Conservation (phyloP, 2,888 invertebrate species). For the Camponotus fellah region DNA sequence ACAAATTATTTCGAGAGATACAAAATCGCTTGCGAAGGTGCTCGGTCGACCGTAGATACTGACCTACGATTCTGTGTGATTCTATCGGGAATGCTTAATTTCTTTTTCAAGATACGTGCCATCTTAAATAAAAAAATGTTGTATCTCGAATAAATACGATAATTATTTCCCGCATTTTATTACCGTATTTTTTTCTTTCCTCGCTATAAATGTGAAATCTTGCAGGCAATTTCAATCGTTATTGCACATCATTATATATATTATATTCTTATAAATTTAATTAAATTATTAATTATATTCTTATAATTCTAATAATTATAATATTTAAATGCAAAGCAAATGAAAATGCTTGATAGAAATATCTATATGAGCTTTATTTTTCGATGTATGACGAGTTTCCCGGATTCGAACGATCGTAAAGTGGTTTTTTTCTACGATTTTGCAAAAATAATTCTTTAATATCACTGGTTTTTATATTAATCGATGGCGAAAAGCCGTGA, state of each 20-base stretch:
- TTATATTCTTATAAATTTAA: too few species aligned
- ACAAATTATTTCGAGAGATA: constrained; percentile 28
- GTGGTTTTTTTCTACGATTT: background rate
- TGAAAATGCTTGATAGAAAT: background rate
- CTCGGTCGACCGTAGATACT: background rate
- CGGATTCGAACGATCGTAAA: background rate
- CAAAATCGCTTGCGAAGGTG: background rate
- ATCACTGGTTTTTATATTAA: background rate
- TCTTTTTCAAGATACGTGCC: background rate
- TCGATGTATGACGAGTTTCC: background rate
- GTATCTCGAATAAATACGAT: background rate
- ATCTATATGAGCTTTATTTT: background rate
- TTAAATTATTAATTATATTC: too few species aligned
- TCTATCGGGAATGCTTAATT: background rate
- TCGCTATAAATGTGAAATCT: too few species aligned
- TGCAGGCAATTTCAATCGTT: background rate
- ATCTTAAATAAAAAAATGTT: background rate
- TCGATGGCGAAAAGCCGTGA: background rate
- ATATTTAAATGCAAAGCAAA: background rate
- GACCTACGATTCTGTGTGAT: constrained; percentile 18
- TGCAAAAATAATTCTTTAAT: background rate
- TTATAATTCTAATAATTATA: too few species aligned
- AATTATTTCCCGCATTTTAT: background rate
- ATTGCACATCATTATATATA: background rate
- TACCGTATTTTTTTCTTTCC: background rate